Evolutionary conservation across 2,113 vertebrate genomes (phyloP), one percentile per base, ranked within the genome.

Genomic region (Prunella fulvescens): DNA sequence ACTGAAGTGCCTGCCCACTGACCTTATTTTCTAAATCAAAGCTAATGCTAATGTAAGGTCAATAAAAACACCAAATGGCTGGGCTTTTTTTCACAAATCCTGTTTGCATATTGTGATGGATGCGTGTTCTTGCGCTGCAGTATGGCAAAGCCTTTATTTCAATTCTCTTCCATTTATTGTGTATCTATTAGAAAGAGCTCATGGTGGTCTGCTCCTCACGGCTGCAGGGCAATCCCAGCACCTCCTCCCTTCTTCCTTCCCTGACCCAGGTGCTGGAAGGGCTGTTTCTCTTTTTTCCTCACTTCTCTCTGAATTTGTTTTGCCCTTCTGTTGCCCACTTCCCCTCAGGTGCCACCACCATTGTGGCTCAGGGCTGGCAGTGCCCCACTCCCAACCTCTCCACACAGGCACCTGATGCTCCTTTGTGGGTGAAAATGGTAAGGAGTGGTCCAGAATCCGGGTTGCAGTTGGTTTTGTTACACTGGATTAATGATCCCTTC

Each of bases 181-280:
- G 0, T 29, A 0, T n/a, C n/a, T 19, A 7, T 86, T 40, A 15
- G n/a, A 53, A 40, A 51, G 20, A 24, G 14, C 44, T 28, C 3
- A 1, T 7, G 0, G 2, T 12, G 25, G 5, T 45, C 50, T 42
- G 7, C 1, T 44, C 19, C 25, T 24, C 2, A 2, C 35, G 65
- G 29, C 45, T 69, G 28, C 44, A 18, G 35, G 14, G 48, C 24
- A 18, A 4, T 76, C 24, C 26, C 44, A 70, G 81, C 44, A 54
- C 31, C 26, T 56, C 12, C 20, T 77, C 17, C 11, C 14, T 53
- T 31, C 15, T 20, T 58, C 16, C 10, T 81, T 14, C 20, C 48
- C 47, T 42, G 14, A 22, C 14, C 9, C 26, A 1, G 0, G 12
- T 50, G 26, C 26, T 77, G 0, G 1, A 23, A 42, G 29, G 19